Evolutionary conservation across 2,113 vertebrate species (phyloP).

Genomic region (Abramis brama): DNA sequence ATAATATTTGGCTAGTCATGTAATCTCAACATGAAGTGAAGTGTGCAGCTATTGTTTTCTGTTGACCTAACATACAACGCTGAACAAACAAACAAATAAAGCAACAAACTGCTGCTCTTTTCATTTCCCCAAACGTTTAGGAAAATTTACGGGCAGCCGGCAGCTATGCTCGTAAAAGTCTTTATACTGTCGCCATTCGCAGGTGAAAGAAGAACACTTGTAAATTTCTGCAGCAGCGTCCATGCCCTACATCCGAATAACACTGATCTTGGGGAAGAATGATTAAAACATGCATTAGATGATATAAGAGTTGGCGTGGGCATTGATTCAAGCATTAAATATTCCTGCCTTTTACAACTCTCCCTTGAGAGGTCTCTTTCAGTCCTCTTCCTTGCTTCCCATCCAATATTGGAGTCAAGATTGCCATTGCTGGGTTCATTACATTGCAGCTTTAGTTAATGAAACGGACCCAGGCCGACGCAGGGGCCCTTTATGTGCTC

Average conservation of each 20-base stretch:
- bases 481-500: constrained; percentile 32
- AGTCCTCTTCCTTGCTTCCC: constrained; percentile 9
- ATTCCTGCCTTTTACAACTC: constrained; percentile 37
- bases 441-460: constrained; percentile 57
- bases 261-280: constrained; percentile 88
- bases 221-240: constrained; percentile 88
- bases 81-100: constrained; percentile 67
- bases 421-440: constrained; percentile 52
- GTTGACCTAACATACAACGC: constrained; percentile 48
- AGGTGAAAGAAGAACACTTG: constrained; percentile 87
- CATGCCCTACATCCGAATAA: constrained; percentile 88
- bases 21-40: not conserved
- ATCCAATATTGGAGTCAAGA: constrained; percentile 32
- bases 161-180: constrained; percentile 83
- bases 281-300: constrained; percentile 95
- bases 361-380: constrained; percentile 28
- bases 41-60: constrained; percentile 53
- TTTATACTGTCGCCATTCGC: constrained; percentile 72
- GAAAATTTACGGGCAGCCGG: constrained; percentile 82
- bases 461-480: constrained; percentile 38
- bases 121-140: constrained; percentile 69
- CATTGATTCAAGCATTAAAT: constrained; percentile 88
- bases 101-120: constrained; percentile 60
- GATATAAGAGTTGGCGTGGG: constrained; percentile 86
- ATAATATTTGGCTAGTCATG: not conserved